These are phyloP conservation scores for Melanotaenia parkinsoni DNA, from an alignment of 2,797 vertebrate species.

Conservation along the genomic window DNA sequence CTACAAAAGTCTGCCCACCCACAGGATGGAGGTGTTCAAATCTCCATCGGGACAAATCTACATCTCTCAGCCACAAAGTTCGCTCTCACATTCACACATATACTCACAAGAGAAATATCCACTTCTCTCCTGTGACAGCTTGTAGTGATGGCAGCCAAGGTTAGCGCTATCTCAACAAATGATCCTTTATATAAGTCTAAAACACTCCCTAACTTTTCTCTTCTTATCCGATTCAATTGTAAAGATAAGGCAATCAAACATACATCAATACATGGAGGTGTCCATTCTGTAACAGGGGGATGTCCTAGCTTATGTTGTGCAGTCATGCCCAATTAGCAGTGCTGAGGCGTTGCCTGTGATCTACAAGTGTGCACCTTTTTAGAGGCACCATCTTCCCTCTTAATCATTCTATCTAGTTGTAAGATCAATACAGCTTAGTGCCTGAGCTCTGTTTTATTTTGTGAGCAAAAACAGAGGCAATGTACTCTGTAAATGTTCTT, in stretches of 20 bases:
- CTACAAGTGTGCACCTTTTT: slow-evolving; percentile 62
- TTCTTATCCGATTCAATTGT: slow-evolving; percentile 11
- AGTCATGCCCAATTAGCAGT: not conserved
- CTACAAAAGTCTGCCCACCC: slow-evolving; percentile 75
- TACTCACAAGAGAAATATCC: slow-evolving; percentile 24
- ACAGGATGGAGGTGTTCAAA: slow-evolving; percentile 78
- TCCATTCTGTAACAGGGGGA: slow-evolving; percentile 19
- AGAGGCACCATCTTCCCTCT: slow-evolving; percentile 71
- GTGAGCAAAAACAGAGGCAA: slow-evolving; percentile 87
- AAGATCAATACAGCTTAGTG: slow-evolving; percentile 88
- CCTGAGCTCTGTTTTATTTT: slow-evolving; percentile 85
- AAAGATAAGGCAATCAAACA: slow-evolving; percentile 9
- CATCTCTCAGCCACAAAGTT: slow-evolving; percentile 69
- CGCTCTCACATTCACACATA: slow-evolving; percentile 22
- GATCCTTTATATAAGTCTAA: not conserved
- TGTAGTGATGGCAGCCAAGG: slow-evolving; percentile 34
- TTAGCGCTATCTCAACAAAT: slow-evolving; percentile 33
- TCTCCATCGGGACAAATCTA: slow-evolving; percentile 76
- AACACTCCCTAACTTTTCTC: not conserved
- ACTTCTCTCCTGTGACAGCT: slow-evolving; percentile 30
- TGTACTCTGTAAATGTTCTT: slow-evolving; percentile 90
- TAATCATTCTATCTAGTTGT: slow-evolving; percentile 86
- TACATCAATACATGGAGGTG: slow-evolving; percentile 28
- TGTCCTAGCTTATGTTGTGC: not conserved
- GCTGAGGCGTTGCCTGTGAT: slow-evolving; percentile 28